phyloP scores from a whole-genome alignment of 2,888 invertebrate genomes.

The Rhorus exstirpatorius region DNA sequence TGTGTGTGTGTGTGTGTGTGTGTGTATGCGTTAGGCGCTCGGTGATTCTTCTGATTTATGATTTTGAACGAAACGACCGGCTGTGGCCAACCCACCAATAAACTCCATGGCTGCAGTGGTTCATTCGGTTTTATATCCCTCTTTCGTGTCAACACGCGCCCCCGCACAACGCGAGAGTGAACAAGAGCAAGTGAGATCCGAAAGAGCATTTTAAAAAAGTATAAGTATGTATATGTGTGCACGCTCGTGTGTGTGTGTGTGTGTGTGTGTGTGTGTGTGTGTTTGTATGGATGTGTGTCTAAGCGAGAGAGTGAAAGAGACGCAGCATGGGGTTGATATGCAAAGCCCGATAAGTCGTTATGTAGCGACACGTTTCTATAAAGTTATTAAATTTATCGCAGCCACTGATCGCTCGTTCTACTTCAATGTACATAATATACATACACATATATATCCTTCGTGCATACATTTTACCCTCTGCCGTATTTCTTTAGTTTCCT shows the following conservation, averaged over 20 bases:
- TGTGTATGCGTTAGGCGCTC: conserved; percentile 58
- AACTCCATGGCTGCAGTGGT: conserved; percentile 64
- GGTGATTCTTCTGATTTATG: conserved; percentile 79
- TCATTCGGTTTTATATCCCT: conserved; percentile 77
- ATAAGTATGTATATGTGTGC: conserved; percentile 8
- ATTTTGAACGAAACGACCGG: conserved; percentile 77
- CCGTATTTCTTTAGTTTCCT: not conserved
- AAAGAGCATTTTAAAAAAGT: conserved; percentile 10
- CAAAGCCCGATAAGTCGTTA: conserved; percentile 78
- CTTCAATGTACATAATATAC: conserved; percentile 13
- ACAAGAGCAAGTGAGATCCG: conserved; percentile 23
- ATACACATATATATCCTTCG: too few relatives aligned
- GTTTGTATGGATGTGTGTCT: conserved; percentile 17
- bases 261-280: not conserved
- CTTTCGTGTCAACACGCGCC: conserved; percentile 80
- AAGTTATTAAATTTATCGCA: conserved; percentile 83
- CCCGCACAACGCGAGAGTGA: conserved; percentile 24
- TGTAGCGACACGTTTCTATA: conserved; percentile 80
- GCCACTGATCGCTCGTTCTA: conserved; percentile 71
- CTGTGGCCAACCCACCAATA: conserved; percentile 72
- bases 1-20: conserved; percentile 62
- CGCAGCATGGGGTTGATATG: conserved; percentile 76
- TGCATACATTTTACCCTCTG: not conserved
- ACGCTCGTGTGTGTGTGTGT: not conserved
- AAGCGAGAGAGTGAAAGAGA: conserved; percentile 14